A percentile compares a stretch with the other conserved stretches of the same genome.
phyloP scores from a whole-genome alignment of 2,113 vertebrate genomes.

The Budorcas taxicolor region DNA sequence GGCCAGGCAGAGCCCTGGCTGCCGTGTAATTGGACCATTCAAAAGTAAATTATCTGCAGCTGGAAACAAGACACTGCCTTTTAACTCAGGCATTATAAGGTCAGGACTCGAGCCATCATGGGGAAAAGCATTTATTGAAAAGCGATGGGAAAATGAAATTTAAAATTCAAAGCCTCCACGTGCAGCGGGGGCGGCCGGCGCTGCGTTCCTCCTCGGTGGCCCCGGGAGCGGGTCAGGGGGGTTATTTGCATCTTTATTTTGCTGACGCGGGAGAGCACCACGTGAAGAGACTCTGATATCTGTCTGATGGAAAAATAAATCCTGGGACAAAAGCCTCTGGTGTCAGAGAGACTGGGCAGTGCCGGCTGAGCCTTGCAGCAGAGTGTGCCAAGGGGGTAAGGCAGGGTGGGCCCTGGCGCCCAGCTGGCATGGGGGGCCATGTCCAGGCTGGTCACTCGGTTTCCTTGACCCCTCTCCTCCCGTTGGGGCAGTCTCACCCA shows the following conservation, averaged over 20 bases:
- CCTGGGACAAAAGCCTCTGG: slow-evolving; percentile 58
- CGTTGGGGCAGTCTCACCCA: accelerated
- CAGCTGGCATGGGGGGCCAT: accelerated
- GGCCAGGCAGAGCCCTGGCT: slow-evolving; percentile 49
- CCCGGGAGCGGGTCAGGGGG: slow-evolving; percentile 49
- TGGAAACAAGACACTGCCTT: slow-evolving; percentile 69
- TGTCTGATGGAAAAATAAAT: slow-evolving; percentile 43
- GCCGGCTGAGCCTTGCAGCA: not conserved
- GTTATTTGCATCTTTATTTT: slow-evolving; percentile 78
- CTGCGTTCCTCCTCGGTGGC: not conserved
- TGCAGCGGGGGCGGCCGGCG: not conserved
- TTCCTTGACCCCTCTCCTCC: too few species aligned
- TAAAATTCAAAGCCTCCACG: slow-evolving; percentile 71
- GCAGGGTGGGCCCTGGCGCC: accelerated
- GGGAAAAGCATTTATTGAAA: slow-evolving; percentile 66
- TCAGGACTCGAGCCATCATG: slow-evolving; percentile 56
- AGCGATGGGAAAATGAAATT: slow-evolving; percentile 64
- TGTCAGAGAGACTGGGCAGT: not conserved
- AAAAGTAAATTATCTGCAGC: slow-evolving; percentile 78
- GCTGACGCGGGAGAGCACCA: slow-evolving; percentile 51
- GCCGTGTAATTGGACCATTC: slow-evolving; percentile 72
- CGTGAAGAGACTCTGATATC: slow-evolving; percentile 44
- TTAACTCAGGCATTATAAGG: slow-evolving; percentile 13
- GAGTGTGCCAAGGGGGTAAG: accelerated
- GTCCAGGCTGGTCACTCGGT: not conserved